phyloP scores from a whole-genome alignment of 2,888 invertebrate species.

The Hoplodrina blanda region DNA sequence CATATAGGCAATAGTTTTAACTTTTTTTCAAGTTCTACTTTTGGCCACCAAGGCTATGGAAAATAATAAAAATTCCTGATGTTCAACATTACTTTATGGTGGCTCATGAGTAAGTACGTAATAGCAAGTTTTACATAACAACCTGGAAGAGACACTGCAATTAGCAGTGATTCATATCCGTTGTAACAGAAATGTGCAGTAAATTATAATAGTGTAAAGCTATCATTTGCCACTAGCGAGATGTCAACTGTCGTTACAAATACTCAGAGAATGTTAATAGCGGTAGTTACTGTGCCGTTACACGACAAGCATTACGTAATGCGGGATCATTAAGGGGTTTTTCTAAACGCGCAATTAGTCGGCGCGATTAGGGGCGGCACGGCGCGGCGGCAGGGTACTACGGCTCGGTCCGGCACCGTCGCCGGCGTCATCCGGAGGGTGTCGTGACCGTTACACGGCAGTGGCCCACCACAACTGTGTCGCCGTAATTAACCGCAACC shows the following conservation, averaged over 20 bases:
- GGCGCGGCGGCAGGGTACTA: slow-evolving; percentile 21
- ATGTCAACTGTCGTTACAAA: slow-evolving; percentile 50
- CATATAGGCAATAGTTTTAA: not conserved
- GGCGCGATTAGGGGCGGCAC: slow-evolving; percentile 70
- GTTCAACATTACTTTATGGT: not conserved
- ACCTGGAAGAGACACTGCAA: slow-evolving; percentile 6
- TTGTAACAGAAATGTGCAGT: slow-evolving; percentile 32
- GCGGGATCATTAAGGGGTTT: slow-evolving; percentile 67
- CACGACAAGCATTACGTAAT: slow-evolving; percentile 51
- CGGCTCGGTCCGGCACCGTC: slow-evolving; percentile 15
- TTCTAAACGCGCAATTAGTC: slow-evolving; percentile 73
- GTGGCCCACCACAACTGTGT: slow-evolving; percentile 54
- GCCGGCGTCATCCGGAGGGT: slow-evolving; percentile 64
- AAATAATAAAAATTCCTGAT: not conserved
- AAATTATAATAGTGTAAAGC: slow-evolving; percentile 36
- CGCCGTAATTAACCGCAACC: slow-evolving; percentile 70
- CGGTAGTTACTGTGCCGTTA: slow-evolving; percentile 63
- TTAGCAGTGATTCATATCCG: slow-evolving; percentile 21
- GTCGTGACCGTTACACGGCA: slow-evolving; percentile 68
- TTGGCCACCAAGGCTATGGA: not conserved
- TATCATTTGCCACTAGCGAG: slow-evolving; percentile 46
- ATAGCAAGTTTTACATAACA: slow-evolving; percentile 7
- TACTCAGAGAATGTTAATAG: slow-evolving; percentile 64
- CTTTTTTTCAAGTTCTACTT: not conserved
- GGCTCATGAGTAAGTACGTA: slow-evolving; percentile 9